phyloP scores from a whole-genome alignment of 2,113 vertebrate genomes.

The Bubo bubo region DNA sequence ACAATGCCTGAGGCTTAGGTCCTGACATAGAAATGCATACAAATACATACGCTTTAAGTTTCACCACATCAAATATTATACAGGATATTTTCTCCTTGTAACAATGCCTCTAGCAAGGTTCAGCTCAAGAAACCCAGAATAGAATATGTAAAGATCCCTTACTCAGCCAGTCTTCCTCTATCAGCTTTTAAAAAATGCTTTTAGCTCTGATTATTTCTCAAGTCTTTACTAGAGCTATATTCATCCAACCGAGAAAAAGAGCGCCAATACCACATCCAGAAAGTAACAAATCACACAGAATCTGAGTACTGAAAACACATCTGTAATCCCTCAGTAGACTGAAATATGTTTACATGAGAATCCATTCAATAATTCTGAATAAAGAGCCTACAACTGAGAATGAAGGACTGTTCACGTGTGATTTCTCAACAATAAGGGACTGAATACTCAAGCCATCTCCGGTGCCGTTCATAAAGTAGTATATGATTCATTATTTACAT shows the following conservation, averaged over 20 bases:
- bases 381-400: not conserved
- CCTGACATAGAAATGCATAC: not conserved
- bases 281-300: not conserved
- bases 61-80: not conserved
- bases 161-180: not conserved
- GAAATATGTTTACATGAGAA: not conserved
- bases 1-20: not conserved
- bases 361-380: not conserved
- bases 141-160: not conserved
- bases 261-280: not conserved
- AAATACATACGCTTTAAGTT: not conserved
- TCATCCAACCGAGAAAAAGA: not conserved
- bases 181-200: not conserved
- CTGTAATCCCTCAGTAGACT: not conserved
- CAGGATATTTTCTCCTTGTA: conserved; percentile 2
- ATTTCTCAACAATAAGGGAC: not conserved
- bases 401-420: not conserved
- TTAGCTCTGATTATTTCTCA: not conserved
- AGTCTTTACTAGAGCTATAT: not conserved
- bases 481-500: not conserved
- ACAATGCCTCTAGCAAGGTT: conserved; percentile 12
- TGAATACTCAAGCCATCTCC: not conserved
- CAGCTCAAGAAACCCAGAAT: not conserved
- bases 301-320: not conserved
- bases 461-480: not conserved